These are phyloP conservation scores for Scrobipalpa atriplicella DNA, from an alignment of 2,888 invertebrate genomes.

Conservation along the genomic window DNA sequence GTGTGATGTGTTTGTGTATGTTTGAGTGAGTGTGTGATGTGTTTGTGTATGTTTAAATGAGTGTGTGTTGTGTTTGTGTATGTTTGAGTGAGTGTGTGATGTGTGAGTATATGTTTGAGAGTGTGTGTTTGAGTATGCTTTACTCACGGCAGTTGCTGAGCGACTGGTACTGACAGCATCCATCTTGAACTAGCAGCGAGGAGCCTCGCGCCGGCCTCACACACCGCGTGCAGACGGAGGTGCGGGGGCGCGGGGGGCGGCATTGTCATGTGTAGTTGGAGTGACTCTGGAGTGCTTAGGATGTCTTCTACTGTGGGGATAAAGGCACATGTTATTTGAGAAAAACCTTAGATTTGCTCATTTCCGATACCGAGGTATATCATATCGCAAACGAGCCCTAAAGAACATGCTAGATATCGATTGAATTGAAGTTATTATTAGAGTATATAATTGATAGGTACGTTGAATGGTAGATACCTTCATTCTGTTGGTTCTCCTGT, in stretches of 20 bases:
- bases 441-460: background rate
- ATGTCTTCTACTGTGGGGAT: constrained; percentile 46
- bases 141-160: constrained; percentile 88
- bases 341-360: no score
- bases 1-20: no score
- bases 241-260: constrained; percentile 92
- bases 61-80: no score
- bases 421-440: no score
- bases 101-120: no score
- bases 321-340: background rate
- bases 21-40: no score
- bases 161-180: constrained; percentile 92
- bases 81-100: no score
- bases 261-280: constrained; percentile 61
- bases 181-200: constrained; percentile 96
- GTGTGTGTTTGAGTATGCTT: background rate
- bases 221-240: constrained; percentile 96
- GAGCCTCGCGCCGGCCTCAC: constrained; percentile 96
- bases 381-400: no score
- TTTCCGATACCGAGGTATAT: no score
- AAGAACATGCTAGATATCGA: background rate
- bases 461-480: constrained; percentile 33
- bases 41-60: no score
- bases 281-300: constrained; percentile 54
- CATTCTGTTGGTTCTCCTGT: constrained; percentile 45